Percentiles rank a stretch among this genome's conserved stretches.
Evolutionary conservation across 2,113 vertebrate species (phyloP).

Genomic region (Neodontobutis hainanensis): DNA sequence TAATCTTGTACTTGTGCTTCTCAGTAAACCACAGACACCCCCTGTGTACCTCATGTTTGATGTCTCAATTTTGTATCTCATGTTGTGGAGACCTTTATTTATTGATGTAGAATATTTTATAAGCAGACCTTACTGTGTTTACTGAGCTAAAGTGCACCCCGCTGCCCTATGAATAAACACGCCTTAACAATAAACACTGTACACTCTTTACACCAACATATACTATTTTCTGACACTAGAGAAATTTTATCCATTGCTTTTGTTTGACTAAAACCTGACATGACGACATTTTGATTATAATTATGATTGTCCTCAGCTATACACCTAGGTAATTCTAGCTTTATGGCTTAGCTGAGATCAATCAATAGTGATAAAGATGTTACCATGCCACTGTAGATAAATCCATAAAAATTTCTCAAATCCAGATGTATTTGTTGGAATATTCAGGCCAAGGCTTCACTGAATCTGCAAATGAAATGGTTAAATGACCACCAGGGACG

Average conservation of each 20-base stretch:
- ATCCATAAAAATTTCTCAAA: no score
- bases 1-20: neutral
- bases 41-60: constrained; percentile 19
- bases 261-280: no score
- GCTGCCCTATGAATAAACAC: neutral
- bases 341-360: no score
- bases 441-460: neutral
- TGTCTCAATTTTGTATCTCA: constrained; percentile 40
- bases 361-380: no score
- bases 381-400: no score
- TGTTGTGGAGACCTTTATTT: constrained; percentile 11
- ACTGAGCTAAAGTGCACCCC: constrained; percentile 4
- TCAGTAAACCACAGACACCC: neutral
- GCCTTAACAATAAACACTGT: neutral
- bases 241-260: no score
- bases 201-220: neutral
- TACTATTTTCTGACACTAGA: no score
- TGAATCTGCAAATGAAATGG: constrained; percentile 21
- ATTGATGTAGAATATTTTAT: constrained; percentile 14
- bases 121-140: neutral
- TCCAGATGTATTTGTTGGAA: no score
- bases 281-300: no score
- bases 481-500: constrained; percentile 33
- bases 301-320: no score
- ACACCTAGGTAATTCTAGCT: no score